These are phyloP conservation scores for Melanostigma gelatinosum DNA, from an alignment of 2,113 vertebrate species.

Conservation along the genomic window DNA sequence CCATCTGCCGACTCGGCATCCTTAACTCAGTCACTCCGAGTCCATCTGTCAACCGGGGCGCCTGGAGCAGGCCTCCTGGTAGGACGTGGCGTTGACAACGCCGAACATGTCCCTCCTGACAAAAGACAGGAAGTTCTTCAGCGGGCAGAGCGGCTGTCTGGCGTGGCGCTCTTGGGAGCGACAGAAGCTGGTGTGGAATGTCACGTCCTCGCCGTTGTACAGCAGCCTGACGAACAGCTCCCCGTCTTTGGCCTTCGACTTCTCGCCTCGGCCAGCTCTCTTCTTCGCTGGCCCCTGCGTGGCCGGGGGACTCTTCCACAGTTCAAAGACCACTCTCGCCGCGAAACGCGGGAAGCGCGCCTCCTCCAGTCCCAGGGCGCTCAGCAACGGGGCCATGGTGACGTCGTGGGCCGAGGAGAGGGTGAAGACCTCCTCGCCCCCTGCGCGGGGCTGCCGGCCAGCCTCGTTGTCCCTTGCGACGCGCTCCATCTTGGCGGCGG, in stretches of 20 bases:
- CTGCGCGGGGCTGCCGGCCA: conserved; percentile 67
- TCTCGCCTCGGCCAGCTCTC: conserved; percentile 50
- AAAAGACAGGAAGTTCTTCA: conserved; percentile 90
- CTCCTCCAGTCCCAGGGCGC: conserved; percentile 91
- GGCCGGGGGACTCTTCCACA: conserved; percentile 87
- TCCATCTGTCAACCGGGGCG: conserved; percentile 46
- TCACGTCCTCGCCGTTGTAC: conserved; percentile 95
- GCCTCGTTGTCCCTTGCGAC: conserved; percentile 78
- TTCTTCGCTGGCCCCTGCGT: conserved; percentile 26
- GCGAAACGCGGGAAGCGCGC: conserved; percentile 94
- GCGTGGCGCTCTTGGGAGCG: conserved; percentile 81
- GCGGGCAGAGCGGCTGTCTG: conserved; percentile 89
- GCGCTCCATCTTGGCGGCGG: conserved; percentile 86
- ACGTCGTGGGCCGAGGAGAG: conserved; percentile 96
- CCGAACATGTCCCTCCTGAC: conserved; percentile 93
- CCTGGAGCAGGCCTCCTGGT: conserved; percentile 90
- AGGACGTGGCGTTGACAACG: conserved; percentile 88
- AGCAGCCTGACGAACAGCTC: conserved; percentile 89
- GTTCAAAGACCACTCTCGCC: conserved; percentile 94
- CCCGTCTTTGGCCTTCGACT: conserved; percentile 51
- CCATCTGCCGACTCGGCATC: conserved; percentile 15
- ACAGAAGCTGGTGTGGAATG: conserved; percentile 94
- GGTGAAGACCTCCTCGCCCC: conserved; percentile 86
- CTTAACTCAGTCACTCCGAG: neutral
- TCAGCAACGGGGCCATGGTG: conserved; percentile 93